These are phyloP conservation scores for Monochamus saltuarius DNA, from an alignment of 1,140 invertebrate species.

Conservation along the genomic window DNA sequence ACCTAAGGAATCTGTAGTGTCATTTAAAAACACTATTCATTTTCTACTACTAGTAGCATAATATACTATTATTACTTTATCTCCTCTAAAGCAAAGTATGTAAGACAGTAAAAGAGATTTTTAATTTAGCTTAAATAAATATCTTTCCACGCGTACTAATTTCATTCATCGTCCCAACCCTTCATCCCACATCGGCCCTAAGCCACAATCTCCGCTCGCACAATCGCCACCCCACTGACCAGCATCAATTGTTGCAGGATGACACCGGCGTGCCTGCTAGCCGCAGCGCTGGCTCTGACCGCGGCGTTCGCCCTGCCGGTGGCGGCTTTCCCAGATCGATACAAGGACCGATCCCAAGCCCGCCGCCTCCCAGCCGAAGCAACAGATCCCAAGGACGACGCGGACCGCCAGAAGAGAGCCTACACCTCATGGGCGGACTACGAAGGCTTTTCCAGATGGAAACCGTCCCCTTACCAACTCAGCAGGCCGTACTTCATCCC, in stretches of 20 bases:
- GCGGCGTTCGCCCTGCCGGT: not conserved
- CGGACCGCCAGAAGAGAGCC: not conserved
- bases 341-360: not conserved
- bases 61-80: too few species aligned
- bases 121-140: not conserved
- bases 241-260: conserved; percentile 24
- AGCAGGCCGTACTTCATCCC: conserved; percentile 46
- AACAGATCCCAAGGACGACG: conserved; percentile 6
- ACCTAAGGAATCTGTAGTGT: too few species aligned
- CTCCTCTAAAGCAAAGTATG: too few species aligned
- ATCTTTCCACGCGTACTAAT: too few species aligned
- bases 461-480: conserved; percentile 36
- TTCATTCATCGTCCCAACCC: too few species aligned
- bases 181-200: too few species aligned
- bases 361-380: not conserved
- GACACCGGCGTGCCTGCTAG: conserved; percentile 15
- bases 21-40: too few species aligned
- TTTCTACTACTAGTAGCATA: too few species aligned
- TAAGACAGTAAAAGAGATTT: not conserved
- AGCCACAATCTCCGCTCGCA: not conserved
- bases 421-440: not conserved
- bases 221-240: conserved; percentile 7
- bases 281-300: conserved; percentile 20
- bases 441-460: conserved; percentile 19
- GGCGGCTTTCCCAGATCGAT: conserved; percentile 5